These are phyloP conservation scores for Mesoligia furuncula DNA, from an alignment of 2,888 invertebrate species.

Conservation along the genomic window DNA sequence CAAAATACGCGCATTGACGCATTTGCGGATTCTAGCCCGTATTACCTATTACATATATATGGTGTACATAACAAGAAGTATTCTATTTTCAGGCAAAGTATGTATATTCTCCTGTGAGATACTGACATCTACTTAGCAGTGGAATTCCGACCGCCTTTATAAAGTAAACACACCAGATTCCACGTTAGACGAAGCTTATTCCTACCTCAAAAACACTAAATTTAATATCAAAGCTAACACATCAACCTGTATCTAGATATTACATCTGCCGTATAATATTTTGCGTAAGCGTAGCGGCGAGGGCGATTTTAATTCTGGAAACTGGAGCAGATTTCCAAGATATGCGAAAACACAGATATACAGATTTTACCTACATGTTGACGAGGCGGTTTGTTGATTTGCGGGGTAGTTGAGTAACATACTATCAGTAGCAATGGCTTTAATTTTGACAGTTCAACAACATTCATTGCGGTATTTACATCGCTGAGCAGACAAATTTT, in stretches of 20 bases:
- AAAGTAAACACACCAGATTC: conserved; percentile 19
- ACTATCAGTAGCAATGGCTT: no score
- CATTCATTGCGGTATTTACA: no score
- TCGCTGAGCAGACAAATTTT: no score
- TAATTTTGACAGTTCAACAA: no score
- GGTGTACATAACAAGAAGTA: background rate
- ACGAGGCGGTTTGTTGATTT: no score
- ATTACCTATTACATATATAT: no score
- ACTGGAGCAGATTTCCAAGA: conserved; percentile 78
- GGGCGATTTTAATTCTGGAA: conserved; percentile 81
- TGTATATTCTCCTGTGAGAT: background rate
- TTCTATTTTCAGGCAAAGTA: background rate
- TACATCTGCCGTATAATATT: conserved; percentile 72
- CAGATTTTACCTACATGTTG: conserved; percentile 30
- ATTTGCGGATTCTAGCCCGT: no score
- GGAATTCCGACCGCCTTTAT: conserved; percentile 9
- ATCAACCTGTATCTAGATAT: conserved; percentile 67
- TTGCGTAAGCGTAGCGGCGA: conserved; percentile 72
- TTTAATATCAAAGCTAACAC: conserved; percentile 41
- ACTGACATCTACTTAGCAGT: background rate
- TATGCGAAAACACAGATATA: conserved; percentile 62
- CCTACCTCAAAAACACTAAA: conserved; percentile 21
- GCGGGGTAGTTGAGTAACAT: no score
- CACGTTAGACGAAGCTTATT: background rate
- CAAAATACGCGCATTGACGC: no score